Base-by-base conservation (phyloP, 2,888 invertebrate species). In the Panorpa germanica region DNA sequence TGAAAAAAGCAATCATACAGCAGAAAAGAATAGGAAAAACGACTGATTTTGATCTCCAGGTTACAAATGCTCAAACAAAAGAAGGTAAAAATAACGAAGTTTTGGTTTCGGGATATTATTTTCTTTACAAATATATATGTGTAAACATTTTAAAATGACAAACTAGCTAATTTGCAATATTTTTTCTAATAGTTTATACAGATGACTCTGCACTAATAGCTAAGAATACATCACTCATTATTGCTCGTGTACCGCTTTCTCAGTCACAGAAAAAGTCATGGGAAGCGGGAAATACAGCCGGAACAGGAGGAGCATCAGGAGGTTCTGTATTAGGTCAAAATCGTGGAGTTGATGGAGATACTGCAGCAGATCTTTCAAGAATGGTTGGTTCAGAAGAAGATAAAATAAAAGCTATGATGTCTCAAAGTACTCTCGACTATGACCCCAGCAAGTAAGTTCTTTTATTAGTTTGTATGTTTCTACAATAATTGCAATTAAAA, bases 371-470 rank as follows among this genome's bases (percentile, higher is more conserved):
- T 60, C 59, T 93, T 41, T 74, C 82, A 24, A 76, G 73, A 54
- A 71, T 90, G 58, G 83, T 88, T 59, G 85, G 83, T 38, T 81
- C 86, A 29, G 98, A 98, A 59, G 90, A 90, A 49, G 95, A 98
- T 49, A 95, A 95, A 59, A 91, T 98, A 45, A 77, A 78, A 52
- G 90, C 90, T 37, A 93, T 96, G 86, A 93, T 95, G 71, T 71
- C 81, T 38, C 93, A 95, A 53, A 91, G 95, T 17, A 91, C 93
- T 18, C 77, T 81, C 51, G 93, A 93, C 50, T 98, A 95, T 61
- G 90, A 93, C 56, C 88, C 91, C 38, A 82, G 88, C 57, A 90
- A 90, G 90, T 96, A 68, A 71, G 75, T 54, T 21, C 37, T 29
- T 10, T 15, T 33, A 25, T 28, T 26, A n/a, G n/a, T n/a, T 28